Base-by-base conservation (phyloP, 92 coral and sea anemone species). In the Metridium senile region DNA sequence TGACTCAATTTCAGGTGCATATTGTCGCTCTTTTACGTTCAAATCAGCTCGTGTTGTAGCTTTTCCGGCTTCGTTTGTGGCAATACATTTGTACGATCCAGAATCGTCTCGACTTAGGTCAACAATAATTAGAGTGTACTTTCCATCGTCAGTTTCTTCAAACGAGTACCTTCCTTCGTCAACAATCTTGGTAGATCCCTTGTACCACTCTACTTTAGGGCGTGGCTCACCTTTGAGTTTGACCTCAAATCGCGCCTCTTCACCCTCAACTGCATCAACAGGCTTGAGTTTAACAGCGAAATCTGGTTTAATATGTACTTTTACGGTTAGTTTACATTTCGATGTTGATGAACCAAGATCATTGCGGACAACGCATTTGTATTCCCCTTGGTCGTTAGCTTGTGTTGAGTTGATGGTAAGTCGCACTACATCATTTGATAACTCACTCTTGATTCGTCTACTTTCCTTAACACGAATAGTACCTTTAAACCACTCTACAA, bases 141-240 rank as follows among this genome's bases (percentile, higher is more conserved):
- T 61, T 28, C 87, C 87, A 0, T 85, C 87, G 33, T 78, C 80
- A 66, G 78, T 82, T 29, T 72, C 87, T 58, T 47, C 82, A 61
- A 91, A 21, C 9, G 71, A 75, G 62, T 77, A 85, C 33, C 97
- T 76, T 22, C 85, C 93, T 74, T 82, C 93, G 13, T 70, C 86
- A 18, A 71, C 82, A 45, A 91, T 87, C 77, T 91, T 90, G 11
- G 82, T 80, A 43, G 91, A 85, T 26, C 97, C 97, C 68, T 70
- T 85, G 80, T 79, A 91, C 97, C 97, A 91, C 78, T 91, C 93
- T 20, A 91, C 73, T 33, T 75, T 86, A 1, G 99, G 97, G 51
- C 68, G 78, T 43, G 99, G 97, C 34, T 63, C 81, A 58, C 96
- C 93, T 66, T 81, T 78, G 26, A 96, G 88, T 26, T 83, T 84